Base-by-base conservation (phyloP, 2,888 invertebrate genomes). In the Monochamus alternatus region DNA sequence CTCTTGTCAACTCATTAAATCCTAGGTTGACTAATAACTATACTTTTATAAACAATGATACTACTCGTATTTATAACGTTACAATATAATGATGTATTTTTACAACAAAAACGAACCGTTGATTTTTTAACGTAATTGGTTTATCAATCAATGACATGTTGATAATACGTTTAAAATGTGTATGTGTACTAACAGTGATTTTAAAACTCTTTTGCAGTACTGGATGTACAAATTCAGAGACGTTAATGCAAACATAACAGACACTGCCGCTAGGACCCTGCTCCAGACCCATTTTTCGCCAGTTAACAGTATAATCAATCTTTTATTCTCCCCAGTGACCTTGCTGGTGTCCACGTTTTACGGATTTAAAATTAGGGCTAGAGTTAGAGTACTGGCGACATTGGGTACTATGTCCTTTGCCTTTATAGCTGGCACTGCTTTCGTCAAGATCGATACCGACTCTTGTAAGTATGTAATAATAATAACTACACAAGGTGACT, bases 201-300 rank as follows among this genome's bases (percentile, higher is more conserved):
- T 7, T 38, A 38, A 22, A 38, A 4, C 38, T 55, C 31, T 55
- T 14, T 74, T 74, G 62, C 58, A 78, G 78, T 78, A 76, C 31
- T 78, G 78, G 76, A 78, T 78, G 78, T 78, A 78, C 51, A 76
- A 76, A 65, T 78, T 78, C 22, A 55, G 74, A 8, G 72, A 78
- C 59, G 32, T 66, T 10, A 47, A 69, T 5, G 52, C 43, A 9
- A 67, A 77, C 10, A 76, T 64, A 8, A 70, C 63, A 3, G 79
- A 83, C 69, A 74, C 78, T 32, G 63, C 78, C 9, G 59, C 81
- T 8, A 75, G 80, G 65, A 80, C 80, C 0, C 31, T 58, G 8
- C 59, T 82, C 8, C 82, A 82, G 72, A 76, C 73, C 7, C 74
- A 81, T 58, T 82, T 82, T 64, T 62, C 75, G 5, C 75, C 82